phyloP scores from a whole-genome alignment of 2,888 invertebrate species.

The Epinotia demarniana region DNA sequence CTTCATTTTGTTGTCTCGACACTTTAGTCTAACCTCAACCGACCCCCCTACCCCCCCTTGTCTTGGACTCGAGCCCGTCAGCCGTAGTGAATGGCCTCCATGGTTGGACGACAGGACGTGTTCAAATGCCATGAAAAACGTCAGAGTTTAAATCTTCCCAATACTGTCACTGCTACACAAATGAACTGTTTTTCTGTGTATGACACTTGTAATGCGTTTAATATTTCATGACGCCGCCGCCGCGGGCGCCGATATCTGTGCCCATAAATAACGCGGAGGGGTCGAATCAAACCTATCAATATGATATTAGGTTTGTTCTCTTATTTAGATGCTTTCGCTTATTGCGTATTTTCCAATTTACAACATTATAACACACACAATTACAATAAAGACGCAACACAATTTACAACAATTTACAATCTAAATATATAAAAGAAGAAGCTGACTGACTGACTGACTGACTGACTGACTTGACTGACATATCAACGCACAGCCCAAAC shows the following conservation, averaged over 20 bases:
- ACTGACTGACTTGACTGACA: no score
- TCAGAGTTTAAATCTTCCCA: background rate
- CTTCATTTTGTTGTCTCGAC: no score
- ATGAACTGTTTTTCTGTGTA: constrained; percentile 77
- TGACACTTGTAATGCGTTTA: constrained; percentile 84
- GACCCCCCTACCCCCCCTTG: no score
- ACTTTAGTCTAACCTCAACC: no score
- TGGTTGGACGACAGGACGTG: background rate
- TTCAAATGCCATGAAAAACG: background rate
- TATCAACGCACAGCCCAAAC: no score
- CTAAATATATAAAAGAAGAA: no score
- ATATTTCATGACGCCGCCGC: constrained; percentile 84
- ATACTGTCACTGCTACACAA: constrained; percentile 51
- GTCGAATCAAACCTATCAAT: constrained; percentile 80
- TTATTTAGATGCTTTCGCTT: constrained; percentile 52
- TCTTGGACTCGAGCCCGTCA: background rate
- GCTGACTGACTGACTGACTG: no score
- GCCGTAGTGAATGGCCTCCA: background rate
- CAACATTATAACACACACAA: no score
- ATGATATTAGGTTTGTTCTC: constrained; percentile 76
- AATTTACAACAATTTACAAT: no score
- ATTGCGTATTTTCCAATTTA: constrained; percentile 25
- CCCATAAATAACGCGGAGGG: constrained; percentile 79
- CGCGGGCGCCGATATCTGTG: constrained; percentile 77
- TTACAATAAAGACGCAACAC: no score